Base-by-base conservation (phyloP, 2,113 vertebrate species). In the Budorcas taxicolor region DNA sequence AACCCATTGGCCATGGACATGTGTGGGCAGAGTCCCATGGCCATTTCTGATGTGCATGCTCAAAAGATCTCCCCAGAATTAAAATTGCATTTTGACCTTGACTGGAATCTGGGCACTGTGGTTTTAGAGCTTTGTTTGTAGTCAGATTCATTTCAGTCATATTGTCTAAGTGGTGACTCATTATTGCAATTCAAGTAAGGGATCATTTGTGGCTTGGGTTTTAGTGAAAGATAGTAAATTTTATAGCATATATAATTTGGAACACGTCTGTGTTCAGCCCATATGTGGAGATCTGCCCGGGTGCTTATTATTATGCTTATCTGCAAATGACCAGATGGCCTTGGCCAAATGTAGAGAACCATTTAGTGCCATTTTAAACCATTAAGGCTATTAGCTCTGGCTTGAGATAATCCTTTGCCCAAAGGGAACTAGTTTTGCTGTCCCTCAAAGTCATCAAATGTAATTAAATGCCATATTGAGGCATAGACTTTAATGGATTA, bases 241-340 rank as follows among this genome's bases (percentile, higher is more conserved):
- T 98, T 97, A 95, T 90, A 97, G 95, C 83, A 58, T 94, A 95
- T 94, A 81, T 97, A 93, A 97, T 98, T 98, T 98, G 97, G 93
- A 96, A 96, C 71, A 90, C 67, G 93, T 90, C 95, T 97, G 78
- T 58, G 47, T 97, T 95, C 78, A 98, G 91, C 86, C 97, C 97
- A 93, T 95, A 97, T 97, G 96, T 97, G 97, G 97, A 98, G 97
- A 97, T 98, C 96, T 98, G 96, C 96, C 94, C 0, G 40, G 57
- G 80, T 95, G 95, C 96, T 97, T 97, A 96, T 98, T 98, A 97
- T 97, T 98, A 96, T 98, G 97, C 93, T 97, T 97, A 98, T 98
- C 97, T 98, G 95, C 91, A 96, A 98, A 97, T 97, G 97, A 97
- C 97, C 98, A 98, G 98, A 98, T 98, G 97, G 97, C 97, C 95